Conservation (phyloP, 2,888 invertebrate species). For the Rotaria macrura region DNA sequence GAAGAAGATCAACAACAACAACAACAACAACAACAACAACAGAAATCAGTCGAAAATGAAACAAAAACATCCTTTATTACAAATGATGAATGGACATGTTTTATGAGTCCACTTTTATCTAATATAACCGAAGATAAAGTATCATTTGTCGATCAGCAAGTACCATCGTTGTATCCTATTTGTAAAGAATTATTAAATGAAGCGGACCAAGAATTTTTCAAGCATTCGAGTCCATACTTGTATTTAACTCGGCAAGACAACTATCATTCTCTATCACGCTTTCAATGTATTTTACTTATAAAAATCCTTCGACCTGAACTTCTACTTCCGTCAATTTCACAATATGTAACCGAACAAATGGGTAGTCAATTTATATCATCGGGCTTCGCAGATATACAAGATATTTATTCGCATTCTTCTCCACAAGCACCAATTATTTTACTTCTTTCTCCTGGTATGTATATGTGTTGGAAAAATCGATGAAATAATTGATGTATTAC, state of each 20-base stretch:
- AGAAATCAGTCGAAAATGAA: not conserved
- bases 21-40: too few relatives aligned
- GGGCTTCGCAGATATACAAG: conserved; percentile 42
- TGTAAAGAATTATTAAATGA: not conserved
- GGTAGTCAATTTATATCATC: conserved; percentile 40
- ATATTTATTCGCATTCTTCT: conserved; percentile 44
- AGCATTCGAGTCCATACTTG: not conserved
- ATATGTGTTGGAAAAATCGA: too few relatives aligned
- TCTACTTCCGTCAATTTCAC: conserved; percentile 40
- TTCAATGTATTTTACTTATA: conserved; percentile 45
- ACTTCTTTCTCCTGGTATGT: conserved; percentile 47
- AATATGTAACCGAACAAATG: conserved; percentile 43
- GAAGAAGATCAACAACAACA: not conserved
- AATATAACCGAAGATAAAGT: not conserved
- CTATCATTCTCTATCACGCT: conserved; percentile 38
- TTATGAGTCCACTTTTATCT: not conserved
- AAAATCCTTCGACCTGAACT: conserved; percentile 43
- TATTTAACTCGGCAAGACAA: not conserved
- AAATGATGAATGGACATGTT: conserved; percentile 7
- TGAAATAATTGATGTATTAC: not conserved
- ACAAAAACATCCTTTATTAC: not conserved
- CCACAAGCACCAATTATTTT: conserved; percentile 48
- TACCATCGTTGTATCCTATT: not conserved
- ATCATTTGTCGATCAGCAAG: not conserved
- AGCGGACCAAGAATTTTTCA: not conserved